These are phyloP conservation scores for Pseudachorutes palmiensis DNA, from an alignment of 1,140 invertebrate genomes.

Conservation along the genomic window DNA sequence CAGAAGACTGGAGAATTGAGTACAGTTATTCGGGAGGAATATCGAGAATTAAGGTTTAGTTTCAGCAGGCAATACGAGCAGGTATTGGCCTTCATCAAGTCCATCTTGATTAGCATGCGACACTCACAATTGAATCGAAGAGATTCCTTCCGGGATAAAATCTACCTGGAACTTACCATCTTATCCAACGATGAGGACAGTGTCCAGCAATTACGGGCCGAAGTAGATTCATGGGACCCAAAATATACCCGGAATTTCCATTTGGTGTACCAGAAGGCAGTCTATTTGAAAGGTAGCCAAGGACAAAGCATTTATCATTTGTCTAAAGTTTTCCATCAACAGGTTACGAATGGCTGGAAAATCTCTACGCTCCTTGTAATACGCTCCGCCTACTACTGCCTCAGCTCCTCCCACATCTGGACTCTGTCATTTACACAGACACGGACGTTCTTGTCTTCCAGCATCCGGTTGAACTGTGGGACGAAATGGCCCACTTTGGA, in stretches of 20 bases:
- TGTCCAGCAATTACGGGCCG: neutral
- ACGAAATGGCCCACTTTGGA: neutral
- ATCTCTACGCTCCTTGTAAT: neutral
- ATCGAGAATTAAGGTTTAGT: neutral
- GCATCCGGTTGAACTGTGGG: neutral
- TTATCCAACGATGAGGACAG: neutral
- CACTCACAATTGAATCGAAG: neutral
- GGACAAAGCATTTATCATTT: neutral
- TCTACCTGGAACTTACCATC: neutral
- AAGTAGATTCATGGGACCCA: neutral
- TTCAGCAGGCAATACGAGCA: neutral
- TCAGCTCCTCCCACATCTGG: neutral
- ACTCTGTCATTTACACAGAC: neutral
- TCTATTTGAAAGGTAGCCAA: neutral
- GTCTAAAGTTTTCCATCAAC: no score
- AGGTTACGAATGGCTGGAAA: slow-evolving; percentile 6
- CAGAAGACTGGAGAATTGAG: neutral
- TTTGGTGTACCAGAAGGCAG: neutral
- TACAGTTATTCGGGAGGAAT: neutral
- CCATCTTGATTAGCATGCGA: neutral
- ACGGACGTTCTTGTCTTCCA: slow-evolving; percentile 5
- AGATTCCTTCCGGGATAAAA: neutral
- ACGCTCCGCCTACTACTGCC: neutral
- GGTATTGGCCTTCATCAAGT: neutral
- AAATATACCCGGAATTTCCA: neutral